phyloP scores from a whole-genome alignment of 2,113 vertebrate genomes.

The Cyprinus carpio region DNA sequence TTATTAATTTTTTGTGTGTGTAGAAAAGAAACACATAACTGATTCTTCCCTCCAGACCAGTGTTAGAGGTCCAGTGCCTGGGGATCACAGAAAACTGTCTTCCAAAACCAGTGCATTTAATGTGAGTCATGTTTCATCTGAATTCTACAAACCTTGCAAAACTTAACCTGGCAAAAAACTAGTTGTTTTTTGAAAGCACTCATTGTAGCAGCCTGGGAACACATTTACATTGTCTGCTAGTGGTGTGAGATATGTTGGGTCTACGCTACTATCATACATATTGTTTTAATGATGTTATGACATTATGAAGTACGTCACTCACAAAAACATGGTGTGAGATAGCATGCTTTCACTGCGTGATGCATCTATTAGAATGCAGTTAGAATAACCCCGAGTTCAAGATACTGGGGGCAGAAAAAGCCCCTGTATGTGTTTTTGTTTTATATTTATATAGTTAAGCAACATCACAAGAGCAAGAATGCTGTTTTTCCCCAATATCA shows the following conservation, averaged over 20 bases:
- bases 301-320: background rate
- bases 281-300: background rate
- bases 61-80: background rate
- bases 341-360: too few species aligned
- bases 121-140: background rate
- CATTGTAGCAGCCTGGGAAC: background rate
- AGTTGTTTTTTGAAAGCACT: background rate
- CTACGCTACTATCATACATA: background rate
- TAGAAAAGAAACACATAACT: background rate
- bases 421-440: too few species aligned
- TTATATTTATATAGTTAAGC: too few species aligned
- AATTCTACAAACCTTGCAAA: background rate
- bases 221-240: background rate
- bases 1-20: too few species aligned
- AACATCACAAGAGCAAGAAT: too few species aligned
- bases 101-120: background rate
- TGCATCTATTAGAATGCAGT: too few species aligned
- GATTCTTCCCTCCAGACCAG: background rate
- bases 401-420: too few species aligned
- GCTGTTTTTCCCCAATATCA: too few species aligned
- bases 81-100: background rate
- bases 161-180: background rate
- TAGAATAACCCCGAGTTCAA: too few species aligned
- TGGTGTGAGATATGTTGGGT: background rate
- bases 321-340: too few species aligned